Evolutionary conservation across 2,113 vertebrate species (phyloP).

Genomic region (Scortum barcoo): DNA sequence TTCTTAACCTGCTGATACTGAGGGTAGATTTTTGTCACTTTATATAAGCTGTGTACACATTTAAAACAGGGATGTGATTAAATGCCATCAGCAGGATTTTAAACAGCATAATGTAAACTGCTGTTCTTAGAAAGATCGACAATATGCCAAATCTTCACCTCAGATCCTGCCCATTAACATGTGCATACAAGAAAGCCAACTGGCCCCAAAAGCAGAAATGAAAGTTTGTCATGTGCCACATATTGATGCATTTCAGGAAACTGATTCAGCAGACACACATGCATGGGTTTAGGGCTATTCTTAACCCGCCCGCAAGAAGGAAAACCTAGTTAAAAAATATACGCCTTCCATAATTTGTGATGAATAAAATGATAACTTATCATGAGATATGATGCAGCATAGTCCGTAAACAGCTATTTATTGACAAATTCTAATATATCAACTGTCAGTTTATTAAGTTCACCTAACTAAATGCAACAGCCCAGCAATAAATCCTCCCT

Average conservation of each 20-base stretch:
- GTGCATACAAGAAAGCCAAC: constrained; percentile 5
- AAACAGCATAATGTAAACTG: background rate
- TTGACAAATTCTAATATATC: background rate
- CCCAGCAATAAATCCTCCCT: background rate
- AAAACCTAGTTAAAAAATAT: background rate
- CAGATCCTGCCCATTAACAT: background rate
- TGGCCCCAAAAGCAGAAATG: constrained; percentile 75
- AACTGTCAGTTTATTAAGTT: background rate
- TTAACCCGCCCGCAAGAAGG: constrained; percentile 22
- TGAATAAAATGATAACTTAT: background rate
- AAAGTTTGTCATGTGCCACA: constrained; percentile 74
- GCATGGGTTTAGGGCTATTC: constrained; percentile 43
- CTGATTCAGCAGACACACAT: constrained; percentile 68
- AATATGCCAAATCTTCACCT: background rate
- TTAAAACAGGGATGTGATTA: constrained; percentile 19
- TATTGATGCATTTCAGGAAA: constrained; percentile 66
- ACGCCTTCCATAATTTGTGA: background rate
- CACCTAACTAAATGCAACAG: background rate
- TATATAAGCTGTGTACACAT: background rate
- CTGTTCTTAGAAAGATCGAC: constrained; percentile 35
- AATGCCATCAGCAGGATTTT: background rate
- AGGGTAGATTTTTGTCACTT: background rate
- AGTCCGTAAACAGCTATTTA: background rate
- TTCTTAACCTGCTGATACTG: background rate
- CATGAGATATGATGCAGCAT: background rate